Evolutionary conservation across 2,888 invertebrate species (phyloP).

Genomic region (Pocota personata): DNA sequence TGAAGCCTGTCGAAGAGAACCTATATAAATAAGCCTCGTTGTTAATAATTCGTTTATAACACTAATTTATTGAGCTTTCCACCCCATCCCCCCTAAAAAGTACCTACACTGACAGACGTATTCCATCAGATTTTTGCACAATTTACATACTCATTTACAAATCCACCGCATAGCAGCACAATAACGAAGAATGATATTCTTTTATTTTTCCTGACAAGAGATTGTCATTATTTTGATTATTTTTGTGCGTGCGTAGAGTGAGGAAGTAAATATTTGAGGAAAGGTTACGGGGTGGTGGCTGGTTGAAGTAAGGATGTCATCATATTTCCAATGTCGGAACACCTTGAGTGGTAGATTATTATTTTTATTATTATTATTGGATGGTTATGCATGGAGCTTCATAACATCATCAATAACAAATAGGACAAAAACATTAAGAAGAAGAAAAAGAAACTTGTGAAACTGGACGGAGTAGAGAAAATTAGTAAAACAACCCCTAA

Average conservation of each 20-base stretch:
- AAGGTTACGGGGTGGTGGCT: not conserved
- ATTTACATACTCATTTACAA: constrained; percentile 60
- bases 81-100: not conserved
- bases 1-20: not conserved
- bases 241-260: constrained; percentile 55
- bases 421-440: constrained; percentile 5
- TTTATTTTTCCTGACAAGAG: constrained; percentile 21
- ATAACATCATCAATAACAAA: constrained; percentile 62
- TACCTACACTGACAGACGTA: constrained; percentile 14
- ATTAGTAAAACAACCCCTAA: constrained; percentile 51
- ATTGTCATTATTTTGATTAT: constrained; percentile 67
- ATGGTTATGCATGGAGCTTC: constrained; percentile 18
- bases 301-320: constrained; percentile 38
- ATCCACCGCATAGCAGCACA: constrained; percentile 30
- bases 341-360: constrained; percentile 61
- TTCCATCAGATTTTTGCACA: constrained; percentile 10
- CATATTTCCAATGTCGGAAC: constrained; percentile 50
- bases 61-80: not conserved
- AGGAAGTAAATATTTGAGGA: constrained; percentile 40
- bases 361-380: constrained; percentile 54
- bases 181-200: constrained; percentile 46
- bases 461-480: constrained; percentile 26
- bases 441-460: not conserved
- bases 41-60: constrained; percentile 10
- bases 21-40: constrained; percentile 20